A percentile compares a stretch with the other conserved stretches of the same genome.
phyloP scores from a whole-genome alignment of 2,888 invertebrate species.

The Tolmerus cingulatus region DNA sequence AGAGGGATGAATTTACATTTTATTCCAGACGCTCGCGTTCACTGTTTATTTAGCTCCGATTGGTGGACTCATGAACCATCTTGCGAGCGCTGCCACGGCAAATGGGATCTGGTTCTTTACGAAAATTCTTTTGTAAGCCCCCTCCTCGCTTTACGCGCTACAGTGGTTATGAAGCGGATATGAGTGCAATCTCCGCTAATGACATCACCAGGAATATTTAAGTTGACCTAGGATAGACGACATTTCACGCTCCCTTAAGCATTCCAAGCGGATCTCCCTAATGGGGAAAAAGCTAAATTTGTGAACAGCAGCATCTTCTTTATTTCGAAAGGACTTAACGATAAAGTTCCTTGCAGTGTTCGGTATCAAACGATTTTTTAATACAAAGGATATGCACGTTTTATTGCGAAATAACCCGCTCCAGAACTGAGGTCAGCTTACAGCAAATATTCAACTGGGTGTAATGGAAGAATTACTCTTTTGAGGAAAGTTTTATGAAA shows the following conservation, averaged over 20 bases:
- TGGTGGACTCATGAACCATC: neutral
- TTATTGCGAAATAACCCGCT: neutral
- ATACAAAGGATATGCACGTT: neutral
- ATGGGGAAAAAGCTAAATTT: neutral
- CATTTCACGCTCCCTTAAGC: neutral
- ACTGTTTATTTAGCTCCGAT: conserved; percentile 33
- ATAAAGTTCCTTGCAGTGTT: neutral
- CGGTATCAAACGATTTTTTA: neutral
- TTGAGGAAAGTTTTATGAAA: neutral
- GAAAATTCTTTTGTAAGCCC: neutral
- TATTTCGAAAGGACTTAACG: neutral
- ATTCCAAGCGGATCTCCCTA: neutral
- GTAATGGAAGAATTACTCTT: neutral
- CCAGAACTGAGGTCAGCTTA: neutral
- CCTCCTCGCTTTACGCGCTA: neutral
- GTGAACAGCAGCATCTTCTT: neutral
- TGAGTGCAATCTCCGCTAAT: conserved; percentile 35
- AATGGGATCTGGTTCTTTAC: conserved; percentile 1
- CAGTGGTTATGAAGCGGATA: conserved; percentile 28
- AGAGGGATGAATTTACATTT: conserved; percentile 39
- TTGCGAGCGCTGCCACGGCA: neutral
- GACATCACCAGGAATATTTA: conserved; percentile 2
- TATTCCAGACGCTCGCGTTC: conserved; percentile 36
- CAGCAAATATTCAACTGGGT: neutral
- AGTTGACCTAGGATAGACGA: conserved; percentile 20